Conservation (phyloP, 2,113 vertebrate genomes). For the Erinaceus europaeus region DNA sequence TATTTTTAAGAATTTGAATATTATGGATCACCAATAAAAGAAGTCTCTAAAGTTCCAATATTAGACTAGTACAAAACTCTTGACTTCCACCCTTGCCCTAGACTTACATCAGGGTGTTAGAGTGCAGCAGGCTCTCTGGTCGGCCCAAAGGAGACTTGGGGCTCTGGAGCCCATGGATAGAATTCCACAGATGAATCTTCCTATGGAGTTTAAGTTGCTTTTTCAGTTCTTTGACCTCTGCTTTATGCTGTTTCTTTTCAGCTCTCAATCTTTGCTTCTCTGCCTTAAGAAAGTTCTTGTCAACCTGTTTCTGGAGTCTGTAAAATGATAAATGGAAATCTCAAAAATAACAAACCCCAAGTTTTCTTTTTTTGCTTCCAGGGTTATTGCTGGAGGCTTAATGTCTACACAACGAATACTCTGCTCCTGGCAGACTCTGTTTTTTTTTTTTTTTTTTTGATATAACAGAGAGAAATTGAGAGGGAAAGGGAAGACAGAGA, state of each 20-base stretch:
- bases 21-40: not conserved
- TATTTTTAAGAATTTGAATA: not conserved
- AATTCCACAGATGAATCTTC: slow-evolving; percentile 93
- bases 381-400: no score
- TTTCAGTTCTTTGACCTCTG: slow-evolving; percentile 96
- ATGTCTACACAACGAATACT: no score
- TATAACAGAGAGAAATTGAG: no score
- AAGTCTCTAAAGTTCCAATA: not conserved
- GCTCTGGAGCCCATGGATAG: slow-evolving; percentile 84
- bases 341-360: slow-evolving; percentile 23
- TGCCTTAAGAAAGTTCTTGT: slow-evolving; percentile 95
- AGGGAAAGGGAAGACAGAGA: no score
- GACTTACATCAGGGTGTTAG: slow-evolving; percentile 80
- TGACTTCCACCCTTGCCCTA: not conserved
- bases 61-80: no score
- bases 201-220: slow-evolving; percentile 97
- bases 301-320: slow-evolving; percentile 95
- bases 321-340: slow-evolving; percentile 2
- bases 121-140: slow-evolving; percentile 82
- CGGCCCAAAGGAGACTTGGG: slow-evolving; percentile 69
- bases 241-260: slow-evolving; percentile 96
- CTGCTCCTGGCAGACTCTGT: no score
- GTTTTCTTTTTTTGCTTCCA: no score
- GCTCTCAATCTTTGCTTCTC: slow-evolving; percentile 95
- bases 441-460: no score